Conservation (phyloP, 2,888 invertebrate species). For the Plagiodera versicolora region DNA sequence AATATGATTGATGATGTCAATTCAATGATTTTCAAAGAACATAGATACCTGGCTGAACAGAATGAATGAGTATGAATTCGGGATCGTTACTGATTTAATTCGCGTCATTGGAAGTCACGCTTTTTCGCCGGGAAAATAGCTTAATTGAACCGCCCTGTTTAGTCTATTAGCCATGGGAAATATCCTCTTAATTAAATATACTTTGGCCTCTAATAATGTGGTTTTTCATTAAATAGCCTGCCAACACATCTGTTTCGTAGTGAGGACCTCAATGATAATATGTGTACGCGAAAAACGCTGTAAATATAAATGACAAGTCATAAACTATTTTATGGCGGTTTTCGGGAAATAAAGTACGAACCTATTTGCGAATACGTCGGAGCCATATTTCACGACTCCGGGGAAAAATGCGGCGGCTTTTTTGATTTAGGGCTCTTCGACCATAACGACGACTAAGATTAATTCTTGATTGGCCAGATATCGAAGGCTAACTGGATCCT, state of each 20-base stretch:
- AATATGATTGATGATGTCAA: too few species aligned
- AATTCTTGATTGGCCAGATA: constrained; percentile 42
- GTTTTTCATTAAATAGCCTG: constrained; percentile 7
- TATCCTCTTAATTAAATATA: too few species aligned
- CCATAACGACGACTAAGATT: constrained; percentile 43
- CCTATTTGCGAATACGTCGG: constrained; percentile 44
- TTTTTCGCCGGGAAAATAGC: too few species aligned
- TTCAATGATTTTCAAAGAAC: too few species aligned
- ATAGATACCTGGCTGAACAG: too few species aligned
- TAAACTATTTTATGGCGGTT: constrained; percentile 32
- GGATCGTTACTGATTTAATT: too few species aligned
- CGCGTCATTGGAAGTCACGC: too few species aligned
- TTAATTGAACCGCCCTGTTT: too few species aligned
- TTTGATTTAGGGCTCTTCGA: constrained; percentile 44
- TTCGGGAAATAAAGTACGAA: constrained; percentile 41
- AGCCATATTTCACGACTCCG: constrained; percentile 42
- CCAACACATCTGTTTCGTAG: not conserved
- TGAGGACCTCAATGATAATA: constrained; percentile 9
- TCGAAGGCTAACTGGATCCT: constrained; percentile 27
- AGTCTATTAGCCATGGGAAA: too few species aligned
- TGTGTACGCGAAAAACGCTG: constrained; percentile 26
- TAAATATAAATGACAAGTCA: constrained; percentile 31
- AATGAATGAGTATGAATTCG: too few species aligned
- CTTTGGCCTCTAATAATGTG: not conserved
- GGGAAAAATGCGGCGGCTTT: constrained; percentile 43